These are phyloP conservation scores for Drosophila pallidifrons DNA, from an alignment of 1,140 invertebrate genomes.

Conservation along the genomic window DNA sequence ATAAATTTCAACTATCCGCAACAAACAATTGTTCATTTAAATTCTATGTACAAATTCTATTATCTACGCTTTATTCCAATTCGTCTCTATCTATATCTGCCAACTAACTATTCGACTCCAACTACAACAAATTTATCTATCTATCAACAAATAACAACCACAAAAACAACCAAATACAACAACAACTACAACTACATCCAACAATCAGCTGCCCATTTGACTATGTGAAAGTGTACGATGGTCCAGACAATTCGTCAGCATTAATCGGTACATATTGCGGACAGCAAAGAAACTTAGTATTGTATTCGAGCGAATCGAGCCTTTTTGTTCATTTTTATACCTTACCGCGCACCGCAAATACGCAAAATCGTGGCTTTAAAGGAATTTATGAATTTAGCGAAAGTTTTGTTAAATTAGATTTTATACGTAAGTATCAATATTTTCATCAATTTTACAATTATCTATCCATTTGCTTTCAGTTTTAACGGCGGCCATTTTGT, in stretches of 20 bases:
- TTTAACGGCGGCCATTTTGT: slow-evolving; percentile 47
- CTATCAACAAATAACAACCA: slow-evolving; percentile 49
- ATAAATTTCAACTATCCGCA: slow-evolving; percentile 37
- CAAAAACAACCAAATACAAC: slow-evolving; percentile 34
- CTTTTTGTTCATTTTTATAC: slow-evolving; percentile 96
- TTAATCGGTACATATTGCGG: slow-evolving; percentile 99
- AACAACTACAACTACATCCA: slow-evolving; percentile 59
- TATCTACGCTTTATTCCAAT: slow-evolving; percentile 53
- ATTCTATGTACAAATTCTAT: slow-evolving; percentile 51
- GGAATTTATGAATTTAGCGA: slow-evolving; percentile 98
- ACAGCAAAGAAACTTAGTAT: slow-evolving; percentile 96
- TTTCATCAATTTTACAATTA: slow-evolving; percentile 10
- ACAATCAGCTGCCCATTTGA: slow-evolving; percentile 97
- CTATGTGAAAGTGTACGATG: slow-evolving; percentile 98
- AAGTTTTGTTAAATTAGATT: slow-evolving; percentile 98
- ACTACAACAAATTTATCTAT: slow-evolving; percentile 56
- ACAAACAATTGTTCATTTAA: slow-evolving; percentile 30
- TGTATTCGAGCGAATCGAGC: slow-evolving; percentile 96
- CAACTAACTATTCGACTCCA: slow-evolving; percentile 53
- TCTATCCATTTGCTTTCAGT: slow-evolving; percentile 63
- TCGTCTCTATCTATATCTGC: slow-evolving; percentile 45
- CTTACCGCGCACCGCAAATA: slow-evolving; percentile 94
- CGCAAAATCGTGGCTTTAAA: slow-evolving; percentile 97
- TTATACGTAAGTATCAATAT: slow-evolving; percentile 91
- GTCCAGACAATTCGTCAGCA: slow-evolving; percentile 92